Evolutionary conservation across 2,113 vertebrate species (phyloP), one percentile per base, ranked within the genome.

Genomic region (Pomatorhinus ruficollis): DNA sequence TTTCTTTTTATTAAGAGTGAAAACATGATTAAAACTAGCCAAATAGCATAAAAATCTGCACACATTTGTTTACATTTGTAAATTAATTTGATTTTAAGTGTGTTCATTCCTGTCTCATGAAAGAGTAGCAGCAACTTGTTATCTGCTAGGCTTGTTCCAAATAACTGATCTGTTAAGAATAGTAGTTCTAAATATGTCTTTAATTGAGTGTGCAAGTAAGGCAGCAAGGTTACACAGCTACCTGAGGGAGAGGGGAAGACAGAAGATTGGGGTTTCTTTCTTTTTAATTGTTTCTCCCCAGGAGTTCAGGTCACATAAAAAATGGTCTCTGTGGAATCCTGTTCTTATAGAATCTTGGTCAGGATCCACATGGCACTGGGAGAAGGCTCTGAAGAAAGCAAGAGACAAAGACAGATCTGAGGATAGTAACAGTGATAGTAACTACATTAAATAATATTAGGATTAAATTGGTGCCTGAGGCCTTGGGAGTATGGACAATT

Each of bases 161-260:
- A 83, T 75, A 86, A 87, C 47, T 86, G 76, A 63, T 52, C 60
- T 52, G 37, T 92, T 90, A 95, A 89, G 63, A 93, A 94, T 24
- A 93, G 64, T 68, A 33, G 31, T 72, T 93, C 88, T 92, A 95
- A 95, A 87, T 91, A 63, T 66, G 76, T 68, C 68, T 70, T 90
- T 86, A 93, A 85, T 66, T 45, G 52, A 83, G 59, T 19, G 4
- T 59, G 54, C 0, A 0, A 85, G 49, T 63, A 75, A 92, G 65
- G n/a, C 60, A 88, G n/a, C 60, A 87, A 88, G 77, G 76, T 78
- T 92, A 83, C 25, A 33, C 5, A 59, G 85, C 74, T 78, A 44
- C 44, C 65, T 89, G 72, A 87, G 53, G 56, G 49, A 85, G 9
- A 84, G 50, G 25, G 28, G 37, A 80, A 86, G 22, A 60, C 9